phyloP scores from a whole-genome alignment of 35 echinoderm and acorn worm genomes.

The Diadema setosum region DNA sequence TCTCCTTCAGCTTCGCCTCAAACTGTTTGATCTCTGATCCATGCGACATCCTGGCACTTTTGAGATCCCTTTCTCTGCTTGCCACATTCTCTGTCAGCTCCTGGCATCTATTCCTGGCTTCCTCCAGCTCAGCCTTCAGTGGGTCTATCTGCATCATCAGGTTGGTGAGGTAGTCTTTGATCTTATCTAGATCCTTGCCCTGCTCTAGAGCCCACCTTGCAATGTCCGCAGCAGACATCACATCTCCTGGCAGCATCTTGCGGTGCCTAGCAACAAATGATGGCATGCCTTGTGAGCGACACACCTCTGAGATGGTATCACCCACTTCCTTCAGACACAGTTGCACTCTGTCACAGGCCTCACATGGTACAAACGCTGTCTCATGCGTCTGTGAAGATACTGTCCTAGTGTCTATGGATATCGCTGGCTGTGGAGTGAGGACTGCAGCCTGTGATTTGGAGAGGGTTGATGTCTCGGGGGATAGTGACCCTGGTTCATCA shows the following conservation, averaged over 20 bases:
- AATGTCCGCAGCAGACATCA: constrained; percentile 69
- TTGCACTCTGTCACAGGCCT: constrained; percentile 80
- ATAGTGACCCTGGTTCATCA: neutral
- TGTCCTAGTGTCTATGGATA: constrained; percentile 67
- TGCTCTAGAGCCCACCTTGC: constrained; percentile 62
- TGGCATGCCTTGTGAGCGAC: constrained; percentile 56
- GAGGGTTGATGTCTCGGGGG: neutral
- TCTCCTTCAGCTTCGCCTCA: constrained; percentile 72
- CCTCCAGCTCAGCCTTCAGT: constrained; percentile 42
- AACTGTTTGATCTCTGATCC: constrained; percentile 40
- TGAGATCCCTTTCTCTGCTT: constrained; percentile 52
- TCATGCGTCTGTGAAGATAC: constrained; percentile 85
- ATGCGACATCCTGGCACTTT: constrained; percentile 45
- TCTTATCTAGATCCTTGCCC: constrained; percentile 69
- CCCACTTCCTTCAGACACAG: constrained; percentile 65
- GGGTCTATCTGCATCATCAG: constrained; percentile 77
- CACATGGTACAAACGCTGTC: constrained; percentile 95
- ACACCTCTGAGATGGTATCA: constrained; percentile 68
- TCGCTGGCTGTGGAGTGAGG: neutral
- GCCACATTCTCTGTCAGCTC: constrained; percentile 45
- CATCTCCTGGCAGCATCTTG: neutral
- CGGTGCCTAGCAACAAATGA: constrained; percentile 66
- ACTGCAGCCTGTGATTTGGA: neutral
- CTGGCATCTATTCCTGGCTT: constrained; percentile 35
- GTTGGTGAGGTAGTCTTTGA: constrained; percentile 58